Evolutionary conservation across 1,140 invertebrate species (phyloP), one percentile per base, ranked within the genome.

Genomic region (Anagrus nilaparvatae): DNA sequence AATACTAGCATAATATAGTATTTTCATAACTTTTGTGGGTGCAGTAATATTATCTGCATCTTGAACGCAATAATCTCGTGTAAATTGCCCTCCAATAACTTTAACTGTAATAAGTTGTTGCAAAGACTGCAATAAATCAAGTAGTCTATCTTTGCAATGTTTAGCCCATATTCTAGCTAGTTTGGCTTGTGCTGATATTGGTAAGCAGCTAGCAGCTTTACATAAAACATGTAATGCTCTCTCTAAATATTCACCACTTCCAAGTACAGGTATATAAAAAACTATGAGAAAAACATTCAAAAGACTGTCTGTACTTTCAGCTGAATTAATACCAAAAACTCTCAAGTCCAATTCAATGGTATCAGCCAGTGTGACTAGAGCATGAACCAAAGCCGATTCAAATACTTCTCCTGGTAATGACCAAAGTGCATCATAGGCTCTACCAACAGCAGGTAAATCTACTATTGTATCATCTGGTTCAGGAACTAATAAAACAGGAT

Each of bases 1-100:
- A 52, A 94, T 81, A 61, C 81, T 91, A 17, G 89, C 89, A 68
- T 91, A 93, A 60, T 88, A 95, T 1, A 93, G 63, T 61, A 94
- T 82, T 76, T 87, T 87, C 74, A 87, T 83, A 16, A 87, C 70
- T 73, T 85, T 87, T 13, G 84, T 88, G 9, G 86, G 80, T 40
- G 79, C 77, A 13, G 81, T 83, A 31, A 93, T 82, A 43, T 77
- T 74, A 19, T 81, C 77, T 34, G 88, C 84, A 57, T 94, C 87
- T 62, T 93, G 87, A 29, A 92, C 75, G 30, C 75, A 77, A 58
- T 82, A 87, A 45, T 82, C 78, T 24, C 75, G 64, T 4, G 79
- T 74, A 61, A 85, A 88, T 27, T 75, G 74, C 5, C 78, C 79
- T 12, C 81, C 78, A 36, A 94, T 83, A 2, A 92, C 79, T 55